Evolutionary conservation across 1,140 invertebrate genomes (phyloP).

Genomic region (Trichonephila inaurata): DNA sequence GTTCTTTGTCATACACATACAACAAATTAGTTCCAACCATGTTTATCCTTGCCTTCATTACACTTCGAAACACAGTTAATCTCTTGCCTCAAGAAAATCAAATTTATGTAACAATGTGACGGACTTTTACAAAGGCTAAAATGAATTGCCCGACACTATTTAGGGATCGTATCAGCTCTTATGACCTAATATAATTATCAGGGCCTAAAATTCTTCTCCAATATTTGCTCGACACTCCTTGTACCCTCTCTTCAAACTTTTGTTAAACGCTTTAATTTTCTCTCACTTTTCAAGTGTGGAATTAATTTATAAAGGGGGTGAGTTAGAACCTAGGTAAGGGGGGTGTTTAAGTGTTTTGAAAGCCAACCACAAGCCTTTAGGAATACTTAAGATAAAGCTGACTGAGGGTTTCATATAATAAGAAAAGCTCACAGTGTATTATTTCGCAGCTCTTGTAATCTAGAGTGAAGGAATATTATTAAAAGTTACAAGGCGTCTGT

Average conservation of each 20-base stretch:
- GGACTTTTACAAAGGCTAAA: background rate
- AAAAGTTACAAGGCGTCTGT: background rate
- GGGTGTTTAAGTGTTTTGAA: conserved; percentile 1
- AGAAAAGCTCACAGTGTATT: background rate
- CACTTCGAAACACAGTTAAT: background rate
- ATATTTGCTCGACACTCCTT: conserved; percentile 10
- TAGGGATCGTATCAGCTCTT: background rate
- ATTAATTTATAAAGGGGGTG: conserved; percentile 20
- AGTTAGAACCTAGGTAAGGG: background rate
- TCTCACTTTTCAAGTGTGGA: conserved; percentile 2
- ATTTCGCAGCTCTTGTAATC: conserved; percentile 5
- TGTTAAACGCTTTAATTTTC: conserved; percentile 40
- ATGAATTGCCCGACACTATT: background rate
- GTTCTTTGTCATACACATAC: background rate
- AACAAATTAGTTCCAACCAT: background rate
- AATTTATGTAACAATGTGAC: background rate
- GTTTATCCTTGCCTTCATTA: background rate
- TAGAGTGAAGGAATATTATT: background rate
- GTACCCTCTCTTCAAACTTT: background rate
- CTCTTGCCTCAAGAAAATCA: background rate
- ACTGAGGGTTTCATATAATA: background rate
- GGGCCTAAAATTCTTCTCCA: background rate
- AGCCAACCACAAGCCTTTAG: background rate
- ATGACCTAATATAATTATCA: conserved; percentile 18
- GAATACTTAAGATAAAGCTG: background rate